These are phyloP conservation scores for Noctua janthe DNA, from an alignment of 2,888 invertebrate genomes.

Conservation along the genomic window DNA sequence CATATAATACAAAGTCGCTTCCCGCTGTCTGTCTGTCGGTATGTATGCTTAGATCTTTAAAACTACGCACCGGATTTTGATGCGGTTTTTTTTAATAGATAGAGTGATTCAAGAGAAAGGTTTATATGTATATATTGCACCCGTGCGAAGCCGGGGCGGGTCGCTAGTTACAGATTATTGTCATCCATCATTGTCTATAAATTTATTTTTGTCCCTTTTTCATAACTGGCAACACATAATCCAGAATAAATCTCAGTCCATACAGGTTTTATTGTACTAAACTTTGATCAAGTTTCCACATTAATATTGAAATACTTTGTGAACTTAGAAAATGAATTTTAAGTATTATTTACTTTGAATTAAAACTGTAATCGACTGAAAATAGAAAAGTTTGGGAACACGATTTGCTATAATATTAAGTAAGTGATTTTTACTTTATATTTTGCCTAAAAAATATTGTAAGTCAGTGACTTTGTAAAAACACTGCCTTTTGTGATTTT, in stretches of 20 bases:
- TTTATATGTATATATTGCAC: no score
- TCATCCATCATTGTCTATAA: background rate
- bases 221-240: slow-evolving; percentile 7
- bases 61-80: no score
- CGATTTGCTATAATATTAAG: background rate
- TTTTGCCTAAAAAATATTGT: background rate
- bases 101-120: no score
- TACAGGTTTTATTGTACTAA: slow-evolving; percentile 20
- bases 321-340: slow-evolving; percentile 15
- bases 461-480: background rate
- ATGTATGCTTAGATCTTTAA: no score
- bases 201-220: slow-evolving; percentile 22
- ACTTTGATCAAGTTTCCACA: slow-evolving; percentile 23
- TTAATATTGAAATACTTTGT: slow-evolving; percentile 36
- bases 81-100: no score
- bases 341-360: slow-evolving; percentile 23
- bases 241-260: background rate
- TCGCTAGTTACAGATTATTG: background rate
- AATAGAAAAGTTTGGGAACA: background rate
- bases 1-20: no score
- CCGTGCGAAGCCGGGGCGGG: no score
- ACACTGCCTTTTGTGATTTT: background rate
- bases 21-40: no score
- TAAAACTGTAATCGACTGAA: background rate
- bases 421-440: background rate